Percentiles rank a stretch among this genome's conserved stretches.
Evolutionary conservation across 2,797 vertebrate species (phyloP).

Genomic region (Enteromius radiatus): DNA sequence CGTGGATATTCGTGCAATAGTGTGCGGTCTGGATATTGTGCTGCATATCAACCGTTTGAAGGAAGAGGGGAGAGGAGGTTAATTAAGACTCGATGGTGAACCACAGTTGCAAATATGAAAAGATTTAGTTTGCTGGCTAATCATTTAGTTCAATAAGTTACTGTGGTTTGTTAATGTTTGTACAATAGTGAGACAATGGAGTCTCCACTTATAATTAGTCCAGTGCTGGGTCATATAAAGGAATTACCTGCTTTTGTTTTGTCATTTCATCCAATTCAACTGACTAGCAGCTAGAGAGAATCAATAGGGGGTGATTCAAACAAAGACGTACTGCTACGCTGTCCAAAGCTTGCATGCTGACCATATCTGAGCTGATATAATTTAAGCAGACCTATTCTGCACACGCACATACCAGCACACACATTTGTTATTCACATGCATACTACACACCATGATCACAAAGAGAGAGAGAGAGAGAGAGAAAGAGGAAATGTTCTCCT

Average conservation of each 20-base stretch:
- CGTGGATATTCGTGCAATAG: slow-evolving; percentile 34
- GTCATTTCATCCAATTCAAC: slow-evolving; percentile 10
- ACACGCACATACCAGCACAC: slow-evolving; percentile 62
- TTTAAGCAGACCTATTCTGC: slow-evolving; percentile 3
- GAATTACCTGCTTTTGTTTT: slow-evolving; percentile 5
- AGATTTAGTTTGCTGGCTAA: slow-evolving; percentile 7
- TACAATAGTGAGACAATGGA: slow-evolving; percentile 2
- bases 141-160: slow-evolving; percentile 16
- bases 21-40: slow-evolving; percentile 34
- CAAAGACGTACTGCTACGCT: slow-evolving; percentile 2
- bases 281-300: not conserved
- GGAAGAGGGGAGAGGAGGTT: not conserved
- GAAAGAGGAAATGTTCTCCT: slow-evolving; percentile 78
- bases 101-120: not conserved
- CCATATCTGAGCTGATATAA: slow-evolving; percentile 9
- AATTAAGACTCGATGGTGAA: slow-evolving; percentile 7
- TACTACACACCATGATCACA: slow-evolving; percentile 50
- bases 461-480: slow-evolving; percentile 31
- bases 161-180: slow-evolving; percentile 7
- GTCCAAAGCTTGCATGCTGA: not conserved
- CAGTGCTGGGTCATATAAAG: not conserved
- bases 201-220: slow-evolving; percentile 21
- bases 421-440: slow-evolving; percentile 43
- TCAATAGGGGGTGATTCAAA: not conserved
- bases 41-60: slow-evolving; percentile 3